Percentiles rank a stretch among this genome's conserved stretches.
phyloP scores from a whole-genome alignment of 2,113 vertebrate species.

The Caretta caretta region DNA sequence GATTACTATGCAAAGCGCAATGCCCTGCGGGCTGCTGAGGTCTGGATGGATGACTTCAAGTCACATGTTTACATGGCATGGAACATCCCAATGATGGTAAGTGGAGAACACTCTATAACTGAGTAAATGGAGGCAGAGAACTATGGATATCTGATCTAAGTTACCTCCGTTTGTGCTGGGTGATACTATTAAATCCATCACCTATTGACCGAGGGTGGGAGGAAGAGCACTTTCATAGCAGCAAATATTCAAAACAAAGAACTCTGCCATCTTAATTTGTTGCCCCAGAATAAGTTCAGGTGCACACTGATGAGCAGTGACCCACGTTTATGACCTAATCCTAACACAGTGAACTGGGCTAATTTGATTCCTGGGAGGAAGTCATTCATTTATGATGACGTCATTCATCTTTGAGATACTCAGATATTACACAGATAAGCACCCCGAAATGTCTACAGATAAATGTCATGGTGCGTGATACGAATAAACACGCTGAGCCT shows the following conservation, averaged over 20 bases:
- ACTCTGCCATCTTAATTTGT: neutral
- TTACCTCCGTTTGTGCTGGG: neutral
- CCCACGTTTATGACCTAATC: constrained; percentile 28
- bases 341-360: constrained; percentile 10
- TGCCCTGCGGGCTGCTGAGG: constrained; percentile 93
- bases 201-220: fast-evolving
- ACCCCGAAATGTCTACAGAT: constrained; percentile 43
- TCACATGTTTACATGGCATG: constrained; percentile 99
- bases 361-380: constrained; percentile 25
- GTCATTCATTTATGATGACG: constrained; percentile 40
- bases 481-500: neutral
- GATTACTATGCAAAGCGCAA: constrained; percentile 98
- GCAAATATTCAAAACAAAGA: fast-evolving
- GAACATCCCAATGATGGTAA: constrained; percentile 98
- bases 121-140: fast-evolving
- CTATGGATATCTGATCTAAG: fast-evolving
- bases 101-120: neutral
- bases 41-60: constrained; percentile 99
- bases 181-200: fast-evolving
- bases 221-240: fast-evolving
- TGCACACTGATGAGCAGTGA: neutral
- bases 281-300: neutral
- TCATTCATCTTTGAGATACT: constrained; percentile 49
- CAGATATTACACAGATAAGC: neutral
- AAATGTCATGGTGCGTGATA: neutral